Conservation (phyloP, 2,113 vertebrate species). For the Oncorhynchus keta region DNA sequence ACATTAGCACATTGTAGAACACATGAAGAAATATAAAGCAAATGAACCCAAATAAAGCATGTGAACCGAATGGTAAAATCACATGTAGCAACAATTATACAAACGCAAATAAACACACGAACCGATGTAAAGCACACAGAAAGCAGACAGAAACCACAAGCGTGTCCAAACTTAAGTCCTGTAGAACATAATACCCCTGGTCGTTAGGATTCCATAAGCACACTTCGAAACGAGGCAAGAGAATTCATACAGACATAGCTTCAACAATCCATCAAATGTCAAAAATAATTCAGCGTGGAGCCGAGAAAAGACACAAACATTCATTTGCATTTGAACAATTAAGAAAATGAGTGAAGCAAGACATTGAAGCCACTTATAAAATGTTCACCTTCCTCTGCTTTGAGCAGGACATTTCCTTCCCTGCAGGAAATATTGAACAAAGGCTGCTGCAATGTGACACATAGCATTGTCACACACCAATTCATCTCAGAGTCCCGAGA, state of each 20-base stretch:
- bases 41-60: background rate
- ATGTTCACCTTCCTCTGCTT: slow-evolving; percentile 20
- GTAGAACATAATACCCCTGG: background rate
- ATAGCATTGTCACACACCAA: background rate
- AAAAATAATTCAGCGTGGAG: slow-evolving; percentile 6
- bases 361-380: background rate
- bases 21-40: background rate
- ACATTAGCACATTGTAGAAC: too few species aligned
- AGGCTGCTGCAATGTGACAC: slow-evolving; percentile 16
- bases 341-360: background rate
- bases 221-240: slow-evolving; percentile 8
- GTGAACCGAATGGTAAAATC: background rate
- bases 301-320: background rate
- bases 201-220: background rate
- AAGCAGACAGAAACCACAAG: background rate
- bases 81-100: too few species aligned
- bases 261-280: background rate
- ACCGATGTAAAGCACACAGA: slow-evolving; percentile 2
- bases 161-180: background rate
- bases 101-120: background rate
- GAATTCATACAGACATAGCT: background rate
- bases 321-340: background rate
- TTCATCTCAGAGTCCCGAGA: slow-evolving; percentile 36
- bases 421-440: slow-evolving; percentile 15
- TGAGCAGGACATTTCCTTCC: background rate